These are phyloP conservation scores for Xestia ashworthii DNA, from an alignment of 2,888 invertebrate species.

Conservation along the genomic window DNA sequence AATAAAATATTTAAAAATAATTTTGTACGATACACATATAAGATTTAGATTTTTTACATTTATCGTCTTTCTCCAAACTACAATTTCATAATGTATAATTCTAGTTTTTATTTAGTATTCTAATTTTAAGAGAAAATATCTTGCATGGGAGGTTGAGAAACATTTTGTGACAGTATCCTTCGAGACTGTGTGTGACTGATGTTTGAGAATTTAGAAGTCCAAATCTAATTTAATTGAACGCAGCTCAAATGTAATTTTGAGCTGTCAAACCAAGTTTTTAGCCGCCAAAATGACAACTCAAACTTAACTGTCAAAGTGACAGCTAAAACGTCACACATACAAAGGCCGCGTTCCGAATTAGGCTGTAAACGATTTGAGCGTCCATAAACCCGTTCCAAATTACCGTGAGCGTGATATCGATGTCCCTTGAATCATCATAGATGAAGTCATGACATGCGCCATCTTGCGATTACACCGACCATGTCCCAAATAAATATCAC, in stretches of 20 bases:
- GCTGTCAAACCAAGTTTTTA: neutral
- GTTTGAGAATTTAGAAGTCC: neutral
- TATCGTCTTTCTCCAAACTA: constrained; percentile 7
- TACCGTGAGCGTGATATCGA: no score
- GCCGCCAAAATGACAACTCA: neutral
- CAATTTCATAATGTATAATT: constrained; percentile 21
- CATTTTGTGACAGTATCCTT: constrained; percentile 21
- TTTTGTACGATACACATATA: constrained; percentile 45
- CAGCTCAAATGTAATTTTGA: neutral
- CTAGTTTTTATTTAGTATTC: constrained; percentile 7
- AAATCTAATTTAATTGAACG: neutral
- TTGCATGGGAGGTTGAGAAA: constrained; percentile 1
- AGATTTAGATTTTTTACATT: constrained; percentile 3
- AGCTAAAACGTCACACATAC: neutral
- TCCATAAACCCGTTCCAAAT: no score
- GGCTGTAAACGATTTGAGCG: no score
- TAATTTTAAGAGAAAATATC: constrained; percentile 8
- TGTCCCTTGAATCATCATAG: no score
- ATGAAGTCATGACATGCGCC: no score
- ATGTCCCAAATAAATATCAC: no score
- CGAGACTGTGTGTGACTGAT: neutral
- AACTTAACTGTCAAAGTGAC: neutral
- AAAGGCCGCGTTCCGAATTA: no score
- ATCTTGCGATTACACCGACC: no score
- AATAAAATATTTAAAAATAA: constrained; percentile 17